Evolutionary conservation across 2,797 vertebrate species (phyloP).

Genomic region (Staurois parvus): DNA sequence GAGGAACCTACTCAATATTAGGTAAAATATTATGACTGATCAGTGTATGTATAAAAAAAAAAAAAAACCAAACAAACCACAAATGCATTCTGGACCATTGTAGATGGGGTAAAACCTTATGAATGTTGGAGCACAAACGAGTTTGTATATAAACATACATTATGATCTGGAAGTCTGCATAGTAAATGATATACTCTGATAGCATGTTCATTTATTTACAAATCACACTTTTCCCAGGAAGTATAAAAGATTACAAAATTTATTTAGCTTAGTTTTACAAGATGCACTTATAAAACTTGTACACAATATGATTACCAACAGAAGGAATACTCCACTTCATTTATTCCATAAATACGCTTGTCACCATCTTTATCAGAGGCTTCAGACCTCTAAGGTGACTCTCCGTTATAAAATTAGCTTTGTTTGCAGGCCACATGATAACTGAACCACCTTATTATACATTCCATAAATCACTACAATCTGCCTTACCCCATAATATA

Average conservation of each 20-base stretch:
- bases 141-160: no score
- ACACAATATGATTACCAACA: conserved; percentile 77
- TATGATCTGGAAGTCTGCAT: no score
- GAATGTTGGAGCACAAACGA: no score
- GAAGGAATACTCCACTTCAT: conserved; percentile 70
- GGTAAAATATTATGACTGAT: no score
- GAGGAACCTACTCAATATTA: no score
- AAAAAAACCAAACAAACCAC: no score
- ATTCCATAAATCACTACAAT: background rate
- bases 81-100: no score
- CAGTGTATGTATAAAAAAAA: no score
- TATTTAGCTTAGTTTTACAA: conserved; percentile 83
- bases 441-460: background rate
- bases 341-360: conserved; percentile 34
- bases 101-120: no score
- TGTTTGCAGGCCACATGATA: background rate
- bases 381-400: background rate
- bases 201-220: no score
- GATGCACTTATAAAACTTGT: conserved; percentile 85
- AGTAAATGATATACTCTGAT: no score
- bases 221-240: conserved; percentile 64
- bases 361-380: background rate
- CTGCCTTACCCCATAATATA: background rate
- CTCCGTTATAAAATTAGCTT: background rate
- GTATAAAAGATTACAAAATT: conserved; percentile 84